phyloP scores from a whole-genome alignment of 2,888 invertebrate genomes.

The Pachliopta kotzebuea region DNA sequence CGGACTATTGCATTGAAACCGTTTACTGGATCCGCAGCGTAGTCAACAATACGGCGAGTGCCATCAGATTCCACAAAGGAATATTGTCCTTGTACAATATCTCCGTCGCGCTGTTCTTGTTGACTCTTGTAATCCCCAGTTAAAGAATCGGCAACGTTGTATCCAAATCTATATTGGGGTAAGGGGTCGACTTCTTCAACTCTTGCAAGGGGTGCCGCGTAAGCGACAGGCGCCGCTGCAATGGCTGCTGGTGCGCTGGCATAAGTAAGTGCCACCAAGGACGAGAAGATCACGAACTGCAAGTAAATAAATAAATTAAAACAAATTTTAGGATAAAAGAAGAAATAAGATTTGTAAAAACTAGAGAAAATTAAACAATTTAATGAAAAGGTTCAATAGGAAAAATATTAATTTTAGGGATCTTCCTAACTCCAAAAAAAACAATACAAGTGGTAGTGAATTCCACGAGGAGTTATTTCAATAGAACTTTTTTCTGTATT shows the following conservation, averaged over 20 bases:
- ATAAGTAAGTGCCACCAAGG: constrained; percentile 57
- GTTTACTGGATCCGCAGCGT: constrained; percentile 63
- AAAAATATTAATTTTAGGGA: no score
- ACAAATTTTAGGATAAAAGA: no score
- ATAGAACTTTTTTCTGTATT: no score
- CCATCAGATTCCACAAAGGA: constrained; percentile 68
- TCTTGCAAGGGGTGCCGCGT: constrained; percentile 52
- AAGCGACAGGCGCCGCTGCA: constrained; percentile 51
- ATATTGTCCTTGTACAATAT: constrained; percentile 73
- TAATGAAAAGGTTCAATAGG: no score
- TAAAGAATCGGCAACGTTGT: constrained; percentile 66
- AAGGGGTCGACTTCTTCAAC: constrained; percentile 75
- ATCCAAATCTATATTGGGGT: constrained; percentile 79
- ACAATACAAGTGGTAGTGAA: no score
- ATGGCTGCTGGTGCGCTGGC: constrained; percentile 61
- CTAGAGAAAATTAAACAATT: no score
- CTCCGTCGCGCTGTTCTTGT: constrained; percentile 76
- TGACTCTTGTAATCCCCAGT: constrained; percentile 74
- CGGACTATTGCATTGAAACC: constrained; percentile 71
- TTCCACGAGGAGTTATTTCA: no score
- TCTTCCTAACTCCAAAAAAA: no score
- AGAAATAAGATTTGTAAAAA: no score
- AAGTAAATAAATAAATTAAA: constrained; percentile 32
- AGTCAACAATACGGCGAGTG: constrained; percentile 65
- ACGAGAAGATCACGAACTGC: constrained; percentile 68